Base-by-base conservation (phyloP, 2,888 invertebrate genomes). In the Malthinus flaveolus region DNA sequence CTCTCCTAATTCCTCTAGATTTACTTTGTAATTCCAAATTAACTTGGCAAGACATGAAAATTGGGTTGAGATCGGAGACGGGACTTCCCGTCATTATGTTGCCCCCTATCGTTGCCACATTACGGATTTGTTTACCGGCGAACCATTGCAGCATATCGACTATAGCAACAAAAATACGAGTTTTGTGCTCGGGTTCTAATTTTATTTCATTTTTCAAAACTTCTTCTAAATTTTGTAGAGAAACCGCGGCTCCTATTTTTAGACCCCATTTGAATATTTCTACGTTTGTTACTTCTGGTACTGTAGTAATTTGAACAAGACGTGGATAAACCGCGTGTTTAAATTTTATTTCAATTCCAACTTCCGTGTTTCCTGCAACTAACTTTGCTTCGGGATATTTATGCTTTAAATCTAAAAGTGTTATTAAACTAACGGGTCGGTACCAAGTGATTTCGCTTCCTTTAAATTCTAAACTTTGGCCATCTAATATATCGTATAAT, bases 41-140 rank as follows among this genome's bases (percentile, higher is more conserved):
- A 12, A 87, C 84, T 48, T 83, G 81, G 49, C 88, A 86, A 0
- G 97, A 94, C 83, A 95, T 86, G 59, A 97, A 84, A 66, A 97
- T 87, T 0, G 96, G 97, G 79, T 95, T 94, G 72, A 97, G 83
- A 79, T 98, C 97, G 0, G 97, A 96, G 74, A 97, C 96, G 0
- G 97, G 97, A 79, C 96, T 97, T 8, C 77, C 78, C 0, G 96
- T 96, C 81, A 96, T 89, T 62, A 97, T 91, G 77, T 97, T 97
- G 15, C 97, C 97, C 34, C 92, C 95, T 31, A 97, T 80, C 9
- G 93, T 88, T 46, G 95, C 96, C 9, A 95, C 95, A 78, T 96
- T 97, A 62, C 97, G 84, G 47, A 97, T 93, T 81, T 97, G 97
- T 72, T 89, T 91, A 4, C 97, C 95, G 48, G 95, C 97, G 82